phyloP scores from a whole-genome alignment of 2,888 invertebrate genomes.

The Ophion ventricosus region DNA sequence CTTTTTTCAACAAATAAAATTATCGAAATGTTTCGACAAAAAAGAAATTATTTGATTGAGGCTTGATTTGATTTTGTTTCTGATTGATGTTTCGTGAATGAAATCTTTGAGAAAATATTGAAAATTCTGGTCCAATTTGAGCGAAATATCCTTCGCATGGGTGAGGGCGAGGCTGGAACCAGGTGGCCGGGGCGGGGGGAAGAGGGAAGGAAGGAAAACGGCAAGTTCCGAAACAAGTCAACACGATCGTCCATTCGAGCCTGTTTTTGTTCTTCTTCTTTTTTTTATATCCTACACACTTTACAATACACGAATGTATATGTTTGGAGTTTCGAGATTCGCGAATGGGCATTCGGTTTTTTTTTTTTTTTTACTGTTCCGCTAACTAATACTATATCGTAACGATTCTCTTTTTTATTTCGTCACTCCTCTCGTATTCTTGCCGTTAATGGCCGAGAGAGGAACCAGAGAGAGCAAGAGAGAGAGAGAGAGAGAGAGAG shows the following conservation, averaged over 20 bases:
- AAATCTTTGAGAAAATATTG: neutral
- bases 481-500: too few species aligned
- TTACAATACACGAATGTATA: conserved; percentile 1
- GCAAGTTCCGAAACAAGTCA: conserved; percentile 61
- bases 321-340: conserved; percentile 31
- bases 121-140: neutral
- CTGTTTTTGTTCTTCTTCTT: too few species aligned
- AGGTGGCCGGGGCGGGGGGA: neutral
- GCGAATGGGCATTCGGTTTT: conserved; percentile 34
- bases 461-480: conserved; percentile 1
- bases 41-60: neutral
- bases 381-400: conserved; percentile 36
- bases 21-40: neutral
- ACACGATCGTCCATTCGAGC: conserved; percentile 59
- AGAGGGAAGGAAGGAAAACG: conserved; percentile 37
- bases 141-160: conserved; percentile 10
- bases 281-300: conserved; percentile 53
- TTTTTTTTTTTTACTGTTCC: conserved; percentile 45
- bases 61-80: neutral
- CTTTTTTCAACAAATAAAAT: neutral
- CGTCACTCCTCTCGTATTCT: conserved; percentile 25
- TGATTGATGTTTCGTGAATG: neutral
- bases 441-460: conserved; percentile 32
- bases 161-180: neutral
- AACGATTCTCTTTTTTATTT: conserved; percentile 37